Base-by-base conservation (phyloP, 2,797 vertebrate species). In the Chiroxiphia lanceolata region DNA sequence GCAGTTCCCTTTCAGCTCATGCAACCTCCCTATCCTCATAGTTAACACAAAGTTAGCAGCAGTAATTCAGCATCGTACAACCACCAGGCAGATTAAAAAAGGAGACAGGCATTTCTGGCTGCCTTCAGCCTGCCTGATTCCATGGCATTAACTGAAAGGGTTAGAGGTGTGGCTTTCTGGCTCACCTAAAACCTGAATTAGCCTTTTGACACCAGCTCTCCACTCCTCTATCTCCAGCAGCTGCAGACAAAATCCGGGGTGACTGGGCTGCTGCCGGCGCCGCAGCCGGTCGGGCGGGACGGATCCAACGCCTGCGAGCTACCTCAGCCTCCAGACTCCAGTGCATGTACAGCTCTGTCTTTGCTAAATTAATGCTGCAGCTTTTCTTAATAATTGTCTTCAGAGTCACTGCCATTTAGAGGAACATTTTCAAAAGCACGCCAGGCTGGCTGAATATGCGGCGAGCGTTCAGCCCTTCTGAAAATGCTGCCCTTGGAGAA, bases 311-410 rank as follows among this genome's bases (percentile, higher is more conserved):
- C 69, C 79, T 57, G 53, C 0, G 1, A 93, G 83, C 59, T 75
- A 5, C 38, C 18, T 20, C 53, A 78, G 21, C 77, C 78, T 65
- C 25, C 90, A 80, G 65, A 54, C 53, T 94, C 79, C 70, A 59
- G 3, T 1, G 7, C 67, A 59, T 0, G 0, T 1, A 72, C 65
- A 71, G 29, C 18, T 84, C 83, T 60, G 51, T 40, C 72, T 59
- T 69, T 31, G 65, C 76, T 72, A 81, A 94, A 90, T 86, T 74
- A 93, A 54, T 51, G 40, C 60, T 70, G 53, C 33, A 94, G 89
- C 50, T 89, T 81, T 81, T 67, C 80, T 88, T 90, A 81, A 5
- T 60, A 83, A 85, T 82, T 83, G 75, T 71, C 29, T 92, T 95
- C 75, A 68, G 70, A 91, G 33, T 19, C 70, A 48, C 1, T 64